Percentiles rank a stretch among this genome's conserved stretches.
Conservation (phyloP, 1,140 invertebrate genomes). For the Vanessa tameamea region DNA sequence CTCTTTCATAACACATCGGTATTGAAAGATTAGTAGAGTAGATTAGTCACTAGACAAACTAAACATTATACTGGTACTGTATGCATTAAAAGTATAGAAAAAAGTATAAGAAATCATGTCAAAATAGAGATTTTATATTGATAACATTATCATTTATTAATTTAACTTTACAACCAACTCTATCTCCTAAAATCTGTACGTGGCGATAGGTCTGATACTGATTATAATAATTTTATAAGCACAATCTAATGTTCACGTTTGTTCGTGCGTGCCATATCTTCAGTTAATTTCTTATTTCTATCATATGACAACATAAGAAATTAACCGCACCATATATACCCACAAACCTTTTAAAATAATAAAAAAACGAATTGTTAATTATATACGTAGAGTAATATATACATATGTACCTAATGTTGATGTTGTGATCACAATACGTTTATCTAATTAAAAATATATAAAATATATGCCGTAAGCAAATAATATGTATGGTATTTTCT, state of each 20-base stretch:
- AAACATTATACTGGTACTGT: no score
- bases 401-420: no score
- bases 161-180: neutral
- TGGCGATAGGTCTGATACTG: conserved; percentile 18
- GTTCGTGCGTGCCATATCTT: conserved; percentile 18
- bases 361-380: neutral
- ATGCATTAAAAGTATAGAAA: no score
- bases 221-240: conserved; percentile 10
- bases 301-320: conserved; percentile 1
- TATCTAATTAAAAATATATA: no score
- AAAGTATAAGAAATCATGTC: no score
- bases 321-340: neutral
- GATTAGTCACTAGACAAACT: no score
- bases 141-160: neutral
- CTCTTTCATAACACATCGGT: no score
- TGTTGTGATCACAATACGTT: no score
- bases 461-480: no score
- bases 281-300: neutral
- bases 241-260: conserved; percentile 11
- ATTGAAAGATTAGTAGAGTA: no score
- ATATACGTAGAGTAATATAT: no score
- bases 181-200: conserved; percentile 21
- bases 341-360: neutral
- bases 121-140: neutral
- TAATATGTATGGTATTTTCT: no score